phyloP scores from a whole-genome alignment of 2,797 vertebrate species.

The Sebastes paucispinis region DNA sequence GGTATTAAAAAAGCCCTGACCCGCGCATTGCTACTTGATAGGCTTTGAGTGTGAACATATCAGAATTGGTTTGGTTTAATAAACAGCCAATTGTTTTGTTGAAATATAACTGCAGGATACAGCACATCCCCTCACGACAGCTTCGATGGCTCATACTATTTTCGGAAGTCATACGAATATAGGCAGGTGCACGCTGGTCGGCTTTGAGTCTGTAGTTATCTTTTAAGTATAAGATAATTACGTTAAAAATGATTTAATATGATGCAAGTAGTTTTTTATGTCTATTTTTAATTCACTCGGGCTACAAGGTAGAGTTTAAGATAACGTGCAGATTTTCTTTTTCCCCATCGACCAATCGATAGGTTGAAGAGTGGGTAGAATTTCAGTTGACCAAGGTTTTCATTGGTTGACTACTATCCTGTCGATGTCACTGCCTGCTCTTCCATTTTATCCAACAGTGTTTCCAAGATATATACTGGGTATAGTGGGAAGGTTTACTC shows the following conservation, averaged over 20 bases:
- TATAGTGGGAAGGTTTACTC: no score
- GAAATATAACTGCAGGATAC: not conserved
- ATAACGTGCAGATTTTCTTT: not conserved
- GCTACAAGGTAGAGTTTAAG: not conserved
- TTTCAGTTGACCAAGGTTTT: not conserved
- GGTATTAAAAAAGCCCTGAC: not conserved
- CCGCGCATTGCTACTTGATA: not conserved
- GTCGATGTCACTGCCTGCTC: not conserved
- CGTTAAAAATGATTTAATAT: not conserved
- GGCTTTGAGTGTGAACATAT: not conserved
- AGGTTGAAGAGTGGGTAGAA: not conserved
- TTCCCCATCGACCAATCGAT: not conserved
- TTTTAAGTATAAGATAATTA: not conserved
- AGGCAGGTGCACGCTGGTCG: not conserved
- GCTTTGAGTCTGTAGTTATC: not conserved
- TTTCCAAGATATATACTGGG: no score
- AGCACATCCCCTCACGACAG: not conserved
- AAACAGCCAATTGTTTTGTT: not conserved
- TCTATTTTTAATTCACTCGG: not conserved
- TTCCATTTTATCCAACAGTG: not conserved
- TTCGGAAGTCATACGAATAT: not conserved
- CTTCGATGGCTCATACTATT: not conserved
- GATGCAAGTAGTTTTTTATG: not conserved
- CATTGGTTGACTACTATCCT: not conserved
- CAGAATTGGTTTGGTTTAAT: not conserved